Conservation (phyloP, 2,888 invertebrate genomes). For the Dendrolimus houi region DNA sequence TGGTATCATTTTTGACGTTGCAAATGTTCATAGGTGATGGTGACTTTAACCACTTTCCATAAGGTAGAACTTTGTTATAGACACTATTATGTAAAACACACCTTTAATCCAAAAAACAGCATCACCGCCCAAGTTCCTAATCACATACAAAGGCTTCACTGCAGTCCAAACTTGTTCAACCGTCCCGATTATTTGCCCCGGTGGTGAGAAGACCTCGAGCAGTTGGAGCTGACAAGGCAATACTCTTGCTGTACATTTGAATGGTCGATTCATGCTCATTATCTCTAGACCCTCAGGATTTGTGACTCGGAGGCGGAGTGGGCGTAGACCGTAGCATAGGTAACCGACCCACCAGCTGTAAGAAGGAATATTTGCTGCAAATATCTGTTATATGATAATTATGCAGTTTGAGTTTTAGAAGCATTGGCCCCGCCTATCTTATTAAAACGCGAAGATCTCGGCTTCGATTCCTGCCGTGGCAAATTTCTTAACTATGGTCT, state of each 20-base stretch:
- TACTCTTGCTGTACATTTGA: conserved; percentile 85
- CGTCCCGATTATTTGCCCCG: conserved; percentile 79
- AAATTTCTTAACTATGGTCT: too few species aligned
- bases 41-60: too few species aligned
- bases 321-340: conserved; percentile 54
- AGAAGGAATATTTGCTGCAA: background rate
- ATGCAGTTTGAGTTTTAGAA: too few species aligned
- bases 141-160: conserved; percentile 80
- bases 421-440: too few species aligned
- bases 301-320: conserved; percentile 43
- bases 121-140: conserved; percentile 83
- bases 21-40: too few species aligned
- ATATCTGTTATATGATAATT: too few species aligned
- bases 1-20: too few species aligned
- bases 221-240: conserved; percentile 88
- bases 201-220: conserved; percentile 78
- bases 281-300: conserved; percentile 62
- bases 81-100: conserved; percentile 12
- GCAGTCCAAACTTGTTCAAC: conserved; percentile 85
- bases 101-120: conserved; percentile 85
- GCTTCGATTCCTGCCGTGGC: too few species aligned
- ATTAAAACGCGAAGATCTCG: too few species aligned
- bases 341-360: conserved; percentile 61
- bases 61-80: too few species aligned
- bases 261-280: conserved; percentile 86